Percentiles rank a stretch among this genome's conserved stretches.
Conservation (phyloP, 2,113 vertebrate genomes). For the Ameiurus melas region DNA sequence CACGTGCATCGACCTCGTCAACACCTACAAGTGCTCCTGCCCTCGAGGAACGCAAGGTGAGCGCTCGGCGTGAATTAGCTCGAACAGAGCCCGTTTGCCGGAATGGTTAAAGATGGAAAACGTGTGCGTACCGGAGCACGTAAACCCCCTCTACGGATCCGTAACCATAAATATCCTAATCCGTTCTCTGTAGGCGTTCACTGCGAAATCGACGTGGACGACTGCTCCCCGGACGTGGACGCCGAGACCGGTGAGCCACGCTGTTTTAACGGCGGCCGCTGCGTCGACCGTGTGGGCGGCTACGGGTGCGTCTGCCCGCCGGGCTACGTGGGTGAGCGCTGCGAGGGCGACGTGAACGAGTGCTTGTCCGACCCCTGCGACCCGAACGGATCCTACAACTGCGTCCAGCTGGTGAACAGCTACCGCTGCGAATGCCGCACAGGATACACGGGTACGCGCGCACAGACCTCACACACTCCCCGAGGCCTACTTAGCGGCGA, state of each 20-base stretch:
- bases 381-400: conserved; percentile 88
- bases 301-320: conserved; percentile 89
- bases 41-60: conserved; percentile 91
- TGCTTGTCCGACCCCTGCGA: conserved; percentile 97
- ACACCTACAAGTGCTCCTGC: conserved; percentile 98
- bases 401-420: conserved; percentile 91
- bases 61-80: neutral
- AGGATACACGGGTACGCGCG: conserved; percentile 80
- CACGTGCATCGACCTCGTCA: conserved; percentile 95
- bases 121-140: neutral
- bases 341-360: conserved; percentile 96
- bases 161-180: neutral
- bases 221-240: conserved; percentile 86
- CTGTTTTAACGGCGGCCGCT: conserved; percentile 93
- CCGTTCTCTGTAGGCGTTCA: conserved; percentile 79
- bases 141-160: neutral
- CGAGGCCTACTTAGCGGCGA: neutral
- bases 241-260: conserved; percentile 82
- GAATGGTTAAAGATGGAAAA: neutral
- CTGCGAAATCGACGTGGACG: conserved; percentile 94
- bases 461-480: neutral
- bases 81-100: neutral
- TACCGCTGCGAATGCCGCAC: conserved; percentile 93
- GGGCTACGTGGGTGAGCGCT: conserved; percentile 94
- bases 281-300: conserved; percentile 90